These are phyloP conservation scores for Telmatochromis sp. DNA, from an alignment of 2,113 vertebrate genomes.

Conservation along the genomic window DNA sequence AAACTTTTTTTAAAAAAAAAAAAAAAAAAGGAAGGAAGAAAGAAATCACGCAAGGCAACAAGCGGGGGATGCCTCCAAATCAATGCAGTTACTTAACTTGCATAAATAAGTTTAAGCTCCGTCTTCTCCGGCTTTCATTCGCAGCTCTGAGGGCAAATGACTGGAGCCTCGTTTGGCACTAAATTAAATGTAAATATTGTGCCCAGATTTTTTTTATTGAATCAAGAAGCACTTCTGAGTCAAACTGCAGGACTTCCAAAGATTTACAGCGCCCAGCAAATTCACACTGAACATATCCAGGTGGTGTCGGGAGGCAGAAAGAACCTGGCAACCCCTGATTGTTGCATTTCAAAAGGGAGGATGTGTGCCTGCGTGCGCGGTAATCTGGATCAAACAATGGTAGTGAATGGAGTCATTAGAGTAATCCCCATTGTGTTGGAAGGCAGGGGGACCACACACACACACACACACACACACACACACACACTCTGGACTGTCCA, in stretches of 20 bases:
- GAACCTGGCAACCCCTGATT: neutral
- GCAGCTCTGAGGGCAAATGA: neutral
- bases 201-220: neutral
- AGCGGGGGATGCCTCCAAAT: neutral
- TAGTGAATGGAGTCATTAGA: slow-evolving; percentile 44
- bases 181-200: neutral
- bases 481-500: neutral
- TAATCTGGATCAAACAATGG: slow-evolving; percentile 45
- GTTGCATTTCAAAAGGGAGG: neutral
- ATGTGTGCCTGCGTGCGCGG: neutral
- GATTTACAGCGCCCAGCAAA: neutral
- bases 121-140: neutral
- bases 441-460: neutral
- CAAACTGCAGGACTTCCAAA: neutral
- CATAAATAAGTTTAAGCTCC: neutral
- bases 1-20: neutral
- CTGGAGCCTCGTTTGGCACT: neutral
- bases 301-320: neutral
- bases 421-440: slow-evolving; percentile 35
- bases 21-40: neutral
- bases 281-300: neutral
- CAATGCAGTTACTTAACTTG: neutral
- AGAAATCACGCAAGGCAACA: neutral
- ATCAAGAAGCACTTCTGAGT: neutral
- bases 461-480: neutral